Base-by-base conservation (phyloP, 2,113 vertebrate species). In the Ptychochromis oligacanthus region DNA sequence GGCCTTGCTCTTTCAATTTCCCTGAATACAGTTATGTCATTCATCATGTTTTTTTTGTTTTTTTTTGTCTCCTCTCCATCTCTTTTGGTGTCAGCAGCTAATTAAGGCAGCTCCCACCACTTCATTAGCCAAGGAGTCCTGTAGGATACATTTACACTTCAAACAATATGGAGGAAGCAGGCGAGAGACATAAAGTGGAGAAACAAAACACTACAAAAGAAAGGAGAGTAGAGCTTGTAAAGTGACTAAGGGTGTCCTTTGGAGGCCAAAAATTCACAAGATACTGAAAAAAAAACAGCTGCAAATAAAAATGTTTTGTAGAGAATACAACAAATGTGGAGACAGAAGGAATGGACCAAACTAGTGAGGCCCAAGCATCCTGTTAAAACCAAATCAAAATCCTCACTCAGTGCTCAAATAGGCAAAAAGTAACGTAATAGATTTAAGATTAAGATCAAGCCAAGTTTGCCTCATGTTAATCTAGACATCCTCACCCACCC, bases 61-160 rank as follows among this genome's bases (percentile, higher is more conserved):
- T 75, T 70, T 38, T 60, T 70, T 49, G 26, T 57, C 15, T 78
- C 26, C 20, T 59, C 26, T 76, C 18, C 18, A 4, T 49, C 40
- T 79, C 6, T 62, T 38, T 22, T 18, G 2, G 46, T 61, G 18
- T 43, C 38, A 58, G 56, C 58, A 12, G 34, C 78, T 75, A 84
- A 88, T 91, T 86, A 90, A 80, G 65, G 72, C 62, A 52, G 46
- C 55, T 70, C 80, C 43, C 20, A 76, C 59, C 80, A 80, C 80
- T 87, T 90, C 85, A 91, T 93, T 90, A 92, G 81, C 49, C 85
- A 82, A 79, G 74, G 58, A 89, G 81, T 72, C 79, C 64, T 81
- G 77, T 89, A 88, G 77, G 56, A 88, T 22, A 74, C 79, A 90
- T 93, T 93, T 91, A 81, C 92, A 91, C 85, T 94, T 93, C 75